Evolutionary conservation across 2,797 vertebrate species (phyloP), one percentile per base, ranked within the genome.

Genomic region (Odontamblyopus rebecca): DNA sequence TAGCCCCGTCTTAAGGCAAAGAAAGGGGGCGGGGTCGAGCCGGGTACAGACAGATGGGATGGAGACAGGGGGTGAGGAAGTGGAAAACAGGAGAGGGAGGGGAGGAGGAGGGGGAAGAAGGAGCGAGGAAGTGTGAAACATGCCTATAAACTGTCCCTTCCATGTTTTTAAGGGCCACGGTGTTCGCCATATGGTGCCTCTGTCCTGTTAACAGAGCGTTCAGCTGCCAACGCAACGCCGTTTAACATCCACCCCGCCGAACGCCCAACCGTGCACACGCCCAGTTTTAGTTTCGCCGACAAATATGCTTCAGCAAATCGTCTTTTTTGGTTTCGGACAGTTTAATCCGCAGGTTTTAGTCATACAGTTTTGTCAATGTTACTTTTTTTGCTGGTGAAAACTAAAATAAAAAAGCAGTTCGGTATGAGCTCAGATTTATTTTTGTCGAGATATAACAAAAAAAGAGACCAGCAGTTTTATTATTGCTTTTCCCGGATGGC

Each of bases 91-190:
- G 56, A 59, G 56, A 83, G 75, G 64, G 76, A 68, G 70, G 67
- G 23, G 23, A 23, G 23, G 74, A 59, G 79, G 67, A 71, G 57
- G 73, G 73, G 84, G 85, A 88, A 87, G 73, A 73, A 79, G 90
- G 76, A 87, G 89, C 77, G 91, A 80, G 85, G 92, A 93, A 94
- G 93, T 94, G 94, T 91, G 92, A 93, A 94, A 94, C 93, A 93
- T 89, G 87, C 86, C 91, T 89, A 86, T 94, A 93, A 95, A 94
- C 82, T 82, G 78, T 86, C 89, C 81, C 85, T 84, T 86, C 87
- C 74, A 79, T 18, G 30, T 85, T 82, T 93, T 92, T 92, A 89
- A 86, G 81, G 82, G 88, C 73, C 86, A 67, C 85, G 89, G 80
- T 38, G 44, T 64, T 73, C 62, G 67, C 89, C 93, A 93, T 91